These are phyloP conservation scores for Hoplias malabaricus DNA, from an alignment of 2,113 vertebrate genomes.

Conservation along the genomic window DNA sequence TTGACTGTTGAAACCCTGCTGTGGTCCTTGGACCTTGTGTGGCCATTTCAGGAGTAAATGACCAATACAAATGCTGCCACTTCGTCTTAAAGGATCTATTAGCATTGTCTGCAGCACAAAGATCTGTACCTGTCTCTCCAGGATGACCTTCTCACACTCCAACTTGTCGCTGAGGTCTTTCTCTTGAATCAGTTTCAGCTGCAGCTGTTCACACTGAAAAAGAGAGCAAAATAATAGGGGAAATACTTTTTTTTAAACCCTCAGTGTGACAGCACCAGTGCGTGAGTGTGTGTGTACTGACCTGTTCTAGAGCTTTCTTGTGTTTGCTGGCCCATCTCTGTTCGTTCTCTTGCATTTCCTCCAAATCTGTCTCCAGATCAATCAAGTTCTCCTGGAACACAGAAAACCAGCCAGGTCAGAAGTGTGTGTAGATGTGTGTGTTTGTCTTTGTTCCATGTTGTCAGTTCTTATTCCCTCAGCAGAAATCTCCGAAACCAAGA, in stretches of 20 bases:
- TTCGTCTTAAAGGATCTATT: no score
- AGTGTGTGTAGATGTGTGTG: neutral
- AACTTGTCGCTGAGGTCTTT: conserved; percentile 73
- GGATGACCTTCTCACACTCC: conserved; percentile 65
- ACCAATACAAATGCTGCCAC: no score
- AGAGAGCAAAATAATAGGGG: neutral
- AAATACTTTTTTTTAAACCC: neutral
- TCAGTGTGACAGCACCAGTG: neutral
- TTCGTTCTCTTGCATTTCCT: conserved; percentile 75
- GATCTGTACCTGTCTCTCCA: conserved; percentile 78
- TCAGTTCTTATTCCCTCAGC: no score
- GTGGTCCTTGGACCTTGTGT: no score
- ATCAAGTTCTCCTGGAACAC: conserved; percentile 71
- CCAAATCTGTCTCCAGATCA: conserved; percentile 72
- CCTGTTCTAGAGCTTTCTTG: conserved; percentile 75
- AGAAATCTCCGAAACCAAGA: no score
- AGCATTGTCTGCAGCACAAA: no score
- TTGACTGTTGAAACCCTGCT: no score
- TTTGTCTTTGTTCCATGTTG: no score
- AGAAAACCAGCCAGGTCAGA: neutral
- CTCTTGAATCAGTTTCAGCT: conserved; percentile 74
- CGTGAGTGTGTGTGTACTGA: conserved; percentile 32
- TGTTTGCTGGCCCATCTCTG: conserved; percentile 69
- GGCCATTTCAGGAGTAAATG: no score
- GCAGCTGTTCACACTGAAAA: conserved; percentile 71